Conservation (phyloP, 2,888 invertebrate genomes). For the Cheilosia impressa region DNA sequence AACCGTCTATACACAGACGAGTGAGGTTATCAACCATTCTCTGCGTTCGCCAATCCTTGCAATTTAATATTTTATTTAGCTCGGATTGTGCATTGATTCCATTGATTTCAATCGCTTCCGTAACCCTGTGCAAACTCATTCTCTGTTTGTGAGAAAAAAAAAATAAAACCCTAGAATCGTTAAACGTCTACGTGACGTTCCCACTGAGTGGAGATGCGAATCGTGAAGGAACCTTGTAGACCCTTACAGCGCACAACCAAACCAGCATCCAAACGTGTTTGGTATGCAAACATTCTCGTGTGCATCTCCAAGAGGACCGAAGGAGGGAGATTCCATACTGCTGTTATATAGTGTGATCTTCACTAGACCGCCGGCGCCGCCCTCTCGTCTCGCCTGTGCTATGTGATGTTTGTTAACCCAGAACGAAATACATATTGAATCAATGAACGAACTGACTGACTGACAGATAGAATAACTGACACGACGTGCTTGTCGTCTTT, state of each 20-base stretch:
- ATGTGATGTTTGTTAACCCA: slow-evolving; percentile 64
- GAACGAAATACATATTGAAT: slow-evolving; percentile 70
- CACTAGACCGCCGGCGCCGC: not conserved
- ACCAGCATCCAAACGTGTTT: slow-evolving; percentile 67
- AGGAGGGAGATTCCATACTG: slow-evolving; percentile 1
- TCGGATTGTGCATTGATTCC: slow-evolving; percentile 73
- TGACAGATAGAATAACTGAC: slow-evolving; percentile 72
- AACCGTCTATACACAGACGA: not conserved
- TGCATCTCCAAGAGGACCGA: slow-evolving; percentile 54
- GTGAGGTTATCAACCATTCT: slow-evolving; percentile 44
- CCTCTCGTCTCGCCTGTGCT: not conserved
- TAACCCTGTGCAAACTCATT: slow-evolving; percentile 52
- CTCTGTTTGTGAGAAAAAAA: slow-evolving; percentile 17
- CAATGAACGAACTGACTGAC: slow-evolving; percentile 67
- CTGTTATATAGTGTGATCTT: not conserved
- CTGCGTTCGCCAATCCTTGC: slow-evolving; percentile 52
- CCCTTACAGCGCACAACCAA: slow-evolving; percentile 51
- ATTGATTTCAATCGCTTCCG: slow-evolving; percentile 67
- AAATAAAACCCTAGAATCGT: slow-evolving; percentile 12
- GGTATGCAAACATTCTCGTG: slow-evolving; percentile 73
- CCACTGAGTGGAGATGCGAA: slow-evolving; percentile 38
- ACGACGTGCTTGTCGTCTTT: slow-evolving; percentile 63
- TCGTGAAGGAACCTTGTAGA: slow-evolving; percentile 56
- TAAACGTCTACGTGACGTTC: slow-evolving; percentile 71
- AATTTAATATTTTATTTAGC: slow-evolving; percentile 74